Conservation (phyloP, 1,140 invertebrate species). For the Lerema accius region DNA sequence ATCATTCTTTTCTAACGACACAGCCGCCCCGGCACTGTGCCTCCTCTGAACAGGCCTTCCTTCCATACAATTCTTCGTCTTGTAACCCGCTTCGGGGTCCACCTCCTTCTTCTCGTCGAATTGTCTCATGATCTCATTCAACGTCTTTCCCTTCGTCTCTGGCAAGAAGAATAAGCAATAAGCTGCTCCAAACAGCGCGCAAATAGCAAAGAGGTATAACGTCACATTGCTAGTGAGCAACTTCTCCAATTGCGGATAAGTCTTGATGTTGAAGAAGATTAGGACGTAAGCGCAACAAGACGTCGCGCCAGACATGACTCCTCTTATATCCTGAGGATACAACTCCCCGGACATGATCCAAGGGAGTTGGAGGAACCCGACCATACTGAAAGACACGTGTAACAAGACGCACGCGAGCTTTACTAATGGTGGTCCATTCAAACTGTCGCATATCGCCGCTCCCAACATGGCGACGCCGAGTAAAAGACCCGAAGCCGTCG, state of each 20-base stretch:
- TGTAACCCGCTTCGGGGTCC: slow-evolving; percentile 62
- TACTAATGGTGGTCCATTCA: slow-evolving; percentile 80
- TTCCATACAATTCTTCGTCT: slow-evolving; percentile 45
- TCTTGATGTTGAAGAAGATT: slow-evolving; percentile 88
- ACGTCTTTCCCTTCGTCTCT: slow-evolving; percentile 90
- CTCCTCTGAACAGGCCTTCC: slow-evolving; percentile 60
- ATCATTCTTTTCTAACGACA: slow-evolving; percentile 64
- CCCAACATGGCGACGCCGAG: slow-evolving; percentile 85
- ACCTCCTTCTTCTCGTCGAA: slow-evolving; percentile 81
- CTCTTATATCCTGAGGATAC: slow-evolving; percentile 87
- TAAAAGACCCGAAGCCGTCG: slow-evolving; percentile 85
- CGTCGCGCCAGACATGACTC: slow-evolving; percentile 87
- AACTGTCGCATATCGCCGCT: slow-evolving; percentile 81
- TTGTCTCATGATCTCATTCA: slow-evolving; percentile 89
- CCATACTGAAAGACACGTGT: slow-evolving; percentile 89
- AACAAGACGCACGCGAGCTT: slow-evolving; percentile 86
- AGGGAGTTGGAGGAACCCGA: slow-evolving; percentile 88
- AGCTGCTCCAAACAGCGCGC: slow-evolving; percentile 86
- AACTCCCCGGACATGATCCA: slow-evolving; percentile 90
- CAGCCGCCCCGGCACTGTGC: slow-evolving; percentile 66
- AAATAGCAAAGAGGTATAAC: slow-evolving; percentile 89
- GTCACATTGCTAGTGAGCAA: slow-evolving; percentile 86
- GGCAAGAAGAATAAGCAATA: slow-evolving; percentile 89
- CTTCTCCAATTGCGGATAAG: slow-evolving; percentile 85
- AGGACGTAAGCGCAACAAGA: slow-evolving; percentile 88